Conservation (phyloP, 2,113 vertebrate species). For the Charina bottae region DNA sequence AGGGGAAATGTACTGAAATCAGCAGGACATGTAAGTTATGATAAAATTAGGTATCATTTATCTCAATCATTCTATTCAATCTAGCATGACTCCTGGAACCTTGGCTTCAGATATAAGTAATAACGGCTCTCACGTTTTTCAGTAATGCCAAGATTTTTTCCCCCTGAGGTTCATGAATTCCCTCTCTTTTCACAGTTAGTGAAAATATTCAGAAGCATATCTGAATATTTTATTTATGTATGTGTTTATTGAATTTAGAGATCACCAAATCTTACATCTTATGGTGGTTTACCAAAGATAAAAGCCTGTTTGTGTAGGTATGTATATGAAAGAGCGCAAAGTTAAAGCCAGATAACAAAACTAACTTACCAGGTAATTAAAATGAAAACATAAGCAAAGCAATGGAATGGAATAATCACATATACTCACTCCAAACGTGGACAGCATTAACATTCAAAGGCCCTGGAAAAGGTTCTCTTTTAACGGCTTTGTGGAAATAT, state of each 20-base stretch:
- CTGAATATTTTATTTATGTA: neutral
- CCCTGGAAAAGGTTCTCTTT: neutral
- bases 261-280: neutral
- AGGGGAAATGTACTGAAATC: neutral
- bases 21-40: neutral
- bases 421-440: neutral
- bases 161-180: neutral
- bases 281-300: neutral
- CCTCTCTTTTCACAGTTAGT: neutral
- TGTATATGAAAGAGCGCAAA: neutral
- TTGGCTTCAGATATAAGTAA: neutral
- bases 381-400: neutral
- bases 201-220: neutral
- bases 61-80: neutral
- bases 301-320: neutral
- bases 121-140: neutral
- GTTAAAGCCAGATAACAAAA: neutral
- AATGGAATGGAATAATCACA: neutral
- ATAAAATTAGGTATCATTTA: neutral
- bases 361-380: neutral
- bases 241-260: neutral
- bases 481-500: neutral
- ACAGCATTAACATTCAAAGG: neutral
- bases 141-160: neutral
- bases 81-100: neutral